Percentiles rank a stretch among this genome's conserved stretches.
Conservation (phyloP, 2,888 invertebrate genomes). For the Drosophila monieri region DNA sequence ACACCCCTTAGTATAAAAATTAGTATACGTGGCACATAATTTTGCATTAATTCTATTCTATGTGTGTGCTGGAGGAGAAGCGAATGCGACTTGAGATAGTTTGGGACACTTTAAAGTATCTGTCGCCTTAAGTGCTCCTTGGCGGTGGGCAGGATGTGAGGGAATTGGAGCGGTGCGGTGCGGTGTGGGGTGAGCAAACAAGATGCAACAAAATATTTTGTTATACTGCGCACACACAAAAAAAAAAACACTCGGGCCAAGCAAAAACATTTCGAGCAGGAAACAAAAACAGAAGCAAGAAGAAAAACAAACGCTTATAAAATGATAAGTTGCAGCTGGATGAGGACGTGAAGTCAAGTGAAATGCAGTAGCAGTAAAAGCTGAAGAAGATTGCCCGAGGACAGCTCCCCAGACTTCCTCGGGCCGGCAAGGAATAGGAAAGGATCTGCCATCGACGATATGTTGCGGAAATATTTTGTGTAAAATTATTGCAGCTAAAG, state of each 20-base stretch:
- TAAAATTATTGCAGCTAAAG: conserved; percentile 58
- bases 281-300: conserved; percentile 49
- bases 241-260: conserved; percentile 38
- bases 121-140: conserved; percentile 69
- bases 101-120: conserved; percentile 74
- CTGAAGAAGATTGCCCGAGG: conserved; percentile 15
- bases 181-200: conserved; percentile 48
- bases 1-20: conserved; percentile 55
- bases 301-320: conserved; percentile 65
- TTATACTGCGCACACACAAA: conserved; percentile 55
- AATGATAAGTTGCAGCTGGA: conserved; percentile 68
- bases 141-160: background rate
- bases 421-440: conserved; percentile 12
- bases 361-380: conserved; percentile 54
- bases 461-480: conserved; percentile 67
- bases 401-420: conserved; percentile 15
- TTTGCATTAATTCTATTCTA: conserved; percentile 66
- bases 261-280: conserved; percentile 7
- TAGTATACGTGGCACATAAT: conserved; percentile 76
- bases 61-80: conserved; percentile 13
- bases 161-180: background rate
- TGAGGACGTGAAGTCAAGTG: conserved; percentile 70
- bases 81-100: conserved; percentile 52
- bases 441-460: conserved; percentile 64
- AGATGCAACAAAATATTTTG: conserved; percentile 74